Percentiles rank a stretch among this genome's conserved stretches.
Conservation (phyloP, 1,140 invertebrate species). For the Latrodectus geometricus region DNA sequence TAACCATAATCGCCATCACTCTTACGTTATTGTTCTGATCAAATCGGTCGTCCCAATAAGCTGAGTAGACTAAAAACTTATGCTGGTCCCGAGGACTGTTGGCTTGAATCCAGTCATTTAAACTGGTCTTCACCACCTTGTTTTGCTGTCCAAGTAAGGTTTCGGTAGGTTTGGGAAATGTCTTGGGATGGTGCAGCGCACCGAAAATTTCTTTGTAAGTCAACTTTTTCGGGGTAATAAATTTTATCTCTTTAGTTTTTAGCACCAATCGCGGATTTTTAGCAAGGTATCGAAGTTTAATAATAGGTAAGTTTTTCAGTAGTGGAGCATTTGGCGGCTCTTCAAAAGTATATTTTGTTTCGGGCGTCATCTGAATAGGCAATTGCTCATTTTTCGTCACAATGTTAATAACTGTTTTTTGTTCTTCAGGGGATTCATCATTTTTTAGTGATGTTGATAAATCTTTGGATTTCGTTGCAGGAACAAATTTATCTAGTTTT, state of each 20-base stretch:
- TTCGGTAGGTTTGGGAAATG: constrained; percentile 1
- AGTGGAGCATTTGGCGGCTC: background rate
- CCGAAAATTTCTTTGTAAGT: constrained; percentile 28
- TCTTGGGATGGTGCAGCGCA: constrained; percentile 16
- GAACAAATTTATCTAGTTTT: constrained; percentile 25
- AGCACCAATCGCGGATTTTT: background rate
- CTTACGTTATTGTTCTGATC: constrained; percentile 74
- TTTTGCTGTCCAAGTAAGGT: background rate
- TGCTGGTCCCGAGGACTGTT: constrained; percentile 60
- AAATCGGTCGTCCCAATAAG: constrained; percentile 79
- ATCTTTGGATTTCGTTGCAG: constrained; percentile 1
- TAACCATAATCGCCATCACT: constrained; percentile 88
- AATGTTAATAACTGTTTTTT: background rate
- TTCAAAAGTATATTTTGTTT: background rate
- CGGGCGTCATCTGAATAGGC: background rate
- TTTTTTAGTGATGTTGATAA: background rate
- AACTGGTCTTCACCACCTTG: background rate
- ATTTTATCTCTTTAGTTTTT: constrained; percentile 1
- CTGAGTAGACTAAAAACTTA: constrained; percentile 92
- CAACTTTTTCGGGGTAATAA: constrained; percentile 29
- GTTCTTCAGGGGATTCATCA: background rate
- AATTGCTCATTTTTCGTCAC: background rate
- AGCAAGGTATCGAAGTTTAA: constrained; percentile 24
- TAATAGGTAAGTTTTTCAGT: constrained; percentile 4
- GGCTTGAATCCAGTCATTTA: constrained; percentile 52